Evolutionary conservation across 2,888 invertebrate species (phyloP).

Genomic region (Stratiomys singularior): DNA sequence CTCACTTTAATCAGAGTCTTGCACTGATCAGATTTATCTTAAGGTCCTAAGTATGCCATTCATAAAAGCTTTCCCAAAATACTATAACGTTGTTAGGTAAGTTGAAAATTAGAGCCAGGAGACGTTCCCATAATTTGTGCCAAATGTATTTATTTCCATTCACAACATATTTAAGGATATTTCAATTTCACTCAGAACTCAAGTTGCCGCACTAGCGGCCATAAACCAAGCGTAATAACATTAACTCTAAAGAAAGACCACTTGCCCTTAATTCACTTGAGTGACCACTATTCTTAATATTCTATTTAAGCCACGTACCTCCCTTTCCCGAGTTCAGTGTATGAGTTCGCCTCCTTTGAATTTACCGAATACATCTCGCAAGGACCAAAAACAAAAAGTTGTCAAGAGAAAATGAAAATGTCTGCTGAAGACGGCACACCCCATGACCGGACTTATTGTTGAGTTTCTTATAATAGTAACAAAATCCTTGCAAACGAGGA

Average conservation of each 20-base stretch:
- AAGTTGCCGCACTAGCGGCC: too few species aligned
- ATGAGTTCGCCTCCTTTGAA: not conserved
- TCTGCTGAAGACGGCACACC: conserved; percentile 23
- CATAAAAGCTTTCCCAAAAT: not conserved
- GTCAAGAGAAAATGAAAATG: conserved; percentile 28
- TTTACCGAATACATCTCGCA: conserved; percentile 18
- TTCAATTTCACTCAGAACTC: too few species aligned
- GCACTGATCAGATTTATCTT: not conserved
- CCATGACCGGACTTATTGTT: conserved; percentile 26
- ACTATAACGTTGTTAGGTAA: not conserved
- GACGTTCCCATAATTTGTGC: too few species aligned
- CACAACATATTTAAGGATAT: too few species aligned
- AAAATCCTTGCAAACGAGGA: not conserved
- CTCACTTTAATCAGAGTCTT: not conserved
- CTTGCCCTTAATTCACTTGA: conserved; percentile 1
- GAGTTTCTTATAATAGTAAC: conserved; percentile 11
- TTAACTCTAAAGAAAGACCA: not conserved
- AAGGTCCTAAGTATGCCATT: not conserved
- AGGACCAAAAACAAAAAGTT: conserved; percentile 24
- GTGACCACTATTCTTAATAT: conserved; percentile 20
- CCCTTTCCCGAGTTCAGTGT: not conserved
- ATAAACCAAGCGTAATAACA: not conserved
- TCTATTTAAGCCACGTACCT: not conserved
- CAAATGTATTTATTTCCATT: too few species aligned
- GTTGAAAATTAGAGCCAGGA: too few species aligned